Percentiles rank a stretch among this genome's conserved stretches.
Conservation (phyloP, 37 sponge, comb jelly and placozoan species). For the Agelas oroides region DNA sequence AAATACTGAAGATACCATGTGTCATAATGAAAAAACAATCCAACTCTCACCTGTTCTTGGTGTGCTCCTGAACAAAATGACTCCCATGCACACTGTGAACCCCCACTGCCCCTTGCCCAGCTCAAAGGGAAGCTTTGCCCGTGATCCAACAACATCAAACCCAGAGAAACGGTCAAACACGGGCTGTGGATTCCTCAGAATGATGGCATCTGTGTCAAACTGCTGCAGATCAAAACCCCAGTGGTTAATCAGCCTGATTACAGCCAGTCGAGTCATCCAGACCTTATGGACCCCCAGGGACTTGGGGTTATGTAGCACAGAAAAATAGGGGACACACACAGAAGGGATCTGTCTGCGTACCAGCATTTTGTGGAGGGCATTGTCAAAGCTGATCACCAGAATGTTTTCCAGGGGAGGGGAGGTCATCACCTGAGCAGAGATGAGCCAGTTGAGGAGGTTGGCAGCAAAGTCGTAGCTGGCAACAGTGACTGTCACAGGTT, state of each 20-base stretch:
- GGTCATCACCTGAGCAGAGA: background rate
- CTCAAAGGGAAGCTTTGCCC: conserved; percentile 48
- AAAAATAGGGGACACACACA: background rate
- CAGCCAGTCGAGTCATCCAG: conserved; percentile 30
- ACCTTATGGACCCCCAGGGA: background rate
- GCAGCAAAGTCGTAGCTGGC: conserved; percentile 12
- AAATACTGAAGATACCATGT: too few species aligned
- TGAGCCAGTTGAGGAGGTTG: conserved; percentile 46
- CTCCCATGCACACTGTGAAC: conserved; percentile 59
- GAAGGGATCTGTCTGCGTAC: background rate
- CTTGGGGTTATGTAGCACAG: background rate
- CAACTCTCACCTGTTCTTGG: conserved; percentile 29
- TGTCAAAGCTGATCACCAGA: conserved; percentile 32
- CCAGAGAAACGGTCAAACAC: conserved; percentile 15
- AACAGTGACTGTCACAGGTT: background rate
- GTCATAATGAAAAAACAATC: too few species aligned
- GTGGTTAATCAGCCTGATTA: conserved; percentile 39
- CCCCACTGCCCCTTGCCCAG: conserved; percentile 38
- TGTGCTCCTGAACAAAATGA: conserved; percentile 15
- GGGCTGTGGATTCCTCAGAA: conserved; percentile 38
- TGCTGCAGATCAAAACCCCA: conserved; percentile 33
- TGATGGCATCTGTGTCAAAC: conserved; percentile 57
- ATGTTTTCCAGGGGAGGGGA: conserved; percentile 15
- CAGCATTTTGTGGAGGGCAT: background rate
- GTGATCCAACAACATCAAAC: conserved; percentile 14